phyloP scores from a whole-genome alignment of 2,797 vertebrate genomes.

The Lophotriccus pileatus region DNA sequence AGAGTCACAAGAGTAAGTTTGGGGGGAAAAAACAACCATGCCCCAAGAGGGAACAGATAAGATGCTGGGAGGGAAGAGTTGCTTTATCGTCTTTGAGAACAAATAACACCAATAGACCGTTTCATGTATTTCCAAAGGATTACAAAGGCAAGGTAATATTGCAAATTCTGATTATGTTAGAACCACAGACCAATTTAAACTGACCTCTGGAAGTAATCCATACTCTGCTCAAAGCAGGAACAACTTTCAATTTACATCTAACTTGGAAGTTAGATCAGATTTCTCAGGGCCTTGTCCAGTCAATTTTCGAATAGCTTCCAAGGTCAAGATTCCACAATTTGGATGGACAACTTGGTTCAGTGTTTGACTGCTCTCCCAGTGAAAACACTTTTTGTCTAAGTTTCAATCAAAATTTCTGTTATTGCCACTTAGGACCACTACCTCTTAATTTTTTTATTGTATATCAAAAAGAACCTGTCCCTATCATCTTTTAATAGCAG shows the following conservation, averaged over 20 bases:
- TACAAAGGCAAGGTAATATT: background rate
- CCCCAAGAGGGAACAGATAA: background rate
- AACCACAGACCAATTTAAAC: background rate
- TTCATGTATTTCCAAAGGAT: background rate
- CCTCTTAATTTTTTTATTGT: background rate
- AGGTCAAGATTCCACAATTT: background rate
- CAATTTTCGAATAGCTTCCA: background rate
- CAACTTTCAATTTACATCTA: background rate
- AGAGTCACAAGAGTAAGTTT: background rate
- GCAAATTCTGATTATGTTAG: background rate
- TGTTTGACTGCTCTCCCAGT: background rate
- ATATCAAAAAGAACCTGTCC: background rate
- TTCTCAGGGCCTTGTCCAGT: background rate
- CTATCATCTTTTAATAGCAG: background rate
- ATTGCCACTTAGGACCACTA: background rate
- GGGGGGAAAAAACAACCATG: fast-evolving
- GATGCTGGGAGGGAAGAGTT: background rate
- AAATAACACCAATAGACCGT: background rate
- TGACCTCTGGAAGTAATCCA: background rate
- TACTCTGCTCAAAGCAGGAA: background rate
- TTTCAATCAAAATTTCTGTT: background rate
- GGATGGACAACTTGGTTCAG: background rate
- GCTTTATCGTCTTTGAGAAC: background rate
- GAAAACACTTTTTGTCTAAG: background rate
- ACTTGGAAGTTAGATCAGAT: background rate